A percentile compares a stretch with the other conserved stretches of the same genome.
phyloP scores from a whole-genome alignment of 2,888 invertebrate genomes.

The Chelonus formosanus region DNA sequence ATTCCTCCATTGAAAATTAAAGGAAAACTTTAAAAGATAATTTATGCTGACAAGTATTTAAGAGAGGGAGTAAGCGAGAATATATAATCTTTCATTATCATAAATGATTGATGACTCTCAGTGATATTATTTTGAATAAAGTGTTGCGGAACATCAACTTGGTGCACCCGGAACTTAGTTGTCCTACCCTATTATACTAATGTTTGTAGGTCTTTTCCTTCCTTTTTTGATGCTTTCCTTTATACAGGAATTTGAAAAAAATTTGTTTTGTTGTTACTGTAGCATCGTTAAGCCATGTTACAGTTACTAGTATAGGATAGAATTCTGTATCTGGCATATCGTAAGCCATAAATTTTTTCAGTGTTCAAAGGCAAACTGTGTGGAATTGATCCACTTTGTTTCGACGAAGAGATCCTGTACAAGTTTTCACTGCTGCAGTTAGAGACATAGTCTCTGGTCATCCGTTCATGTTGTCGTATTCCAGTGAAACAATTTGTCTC shows the following conservation, averaged over 20 bases:
- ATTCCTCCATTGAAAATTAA: too few relatives aligned
- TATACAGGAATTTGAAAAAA: too few relatives aligned
- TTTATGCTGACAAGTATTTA: not conserved
- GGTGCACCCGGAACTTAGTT: not conserved
- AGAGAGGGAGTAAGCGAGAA: not conserved
- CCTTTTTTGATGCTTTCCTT: too few relatives aligned
- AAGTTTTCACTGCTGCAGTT: slow-evolving; percentile 9
- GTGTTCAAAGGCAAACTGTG: slow-evolving; percentile 48
- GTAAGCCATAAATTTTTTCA: slow-evolving; percentile 47
- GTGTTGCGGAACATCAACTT: not conserved
- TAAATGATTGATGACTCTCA: not conserved
- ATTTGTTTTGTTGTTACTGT: too few relatives aligned
- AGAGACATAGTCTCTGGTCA: slow-evolving; percentile 3
- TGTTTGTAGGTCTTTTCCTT: too few relatives aligned
- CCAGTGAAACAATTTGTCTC: slow-evolving; percentile 11
- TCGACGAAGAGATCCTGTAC: slow-evolving; percentile 25
- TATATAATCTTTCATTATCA: not conserved
- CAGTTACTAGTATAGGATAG: not conserved
- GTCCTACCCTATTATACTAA: too few relatives aligned
- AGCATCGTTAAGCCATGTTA: not conserved
- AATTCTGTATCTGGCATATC: not conserved
- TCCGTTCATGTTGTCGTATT: not conserved
- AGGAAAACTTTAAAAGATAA: too few relatives aligned
- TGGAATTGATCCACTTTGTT: slow-evolving; percentile 51
- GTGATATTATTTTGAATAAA: not conserved